Conservation (phyloP, 2,888 invertebrate species). For the Macrosiphum euphorbiae region DNA sequence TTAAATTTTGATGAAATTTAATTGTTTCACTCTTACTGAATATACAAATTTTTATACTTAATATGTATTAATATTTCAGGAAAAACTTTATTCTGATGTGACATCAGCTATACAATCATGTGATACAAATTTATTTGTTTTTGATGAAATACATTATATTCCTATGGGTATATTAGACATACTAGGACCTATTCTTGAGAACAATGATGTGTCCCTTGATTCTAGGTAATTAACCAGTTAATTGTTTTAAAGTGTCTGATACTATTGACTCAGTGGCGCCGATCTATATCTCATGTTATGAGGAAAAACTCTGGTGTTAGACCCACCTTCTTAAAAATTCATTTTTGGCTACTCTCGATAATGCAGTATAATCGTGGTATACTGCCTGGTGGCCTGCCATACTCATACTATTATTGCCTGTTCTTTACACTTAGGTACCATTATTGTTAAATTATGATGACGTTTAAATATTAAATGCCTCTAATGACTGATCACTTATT, state of each 20-base stretch:
- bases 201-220: slow-evolving; percentile 80
- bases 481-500: no score
- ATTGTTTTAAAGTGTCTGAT: no score
- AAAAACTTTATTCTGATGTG: neutral
- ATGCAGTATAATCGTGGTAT: no score
- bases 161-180: slow-evolving; percentile 84
- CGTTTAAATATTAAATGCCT: no score
- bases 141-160: slow-evolving; percentile 98
- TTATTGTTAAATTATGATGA: no score
- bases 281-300: no score
- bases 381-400: no score
- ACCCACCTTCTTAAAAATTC: no score
- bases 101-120: slow-evolving; percentile 72
- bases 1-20: neutral
- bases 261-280: neutral
- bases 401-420: no score
- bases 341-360: no score
- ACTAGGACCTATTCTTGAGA: slow-evolving; percentile 90
- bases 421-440: no score
- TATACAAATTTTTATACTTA: neutral
- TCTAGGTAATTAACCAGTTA: slow-evolving; percentile 72
- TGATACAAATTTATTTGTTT: slow-evolving; percentile 86
- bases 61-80: slow-evolving; percentile 27
- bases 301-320: no score
- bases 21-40: neutral